These are phyloP conservation scores for Pagetopsis macropterus DNA, from an alignment of 2,797 vertebrate genomes.

Conservation along the genomic window DNA sequence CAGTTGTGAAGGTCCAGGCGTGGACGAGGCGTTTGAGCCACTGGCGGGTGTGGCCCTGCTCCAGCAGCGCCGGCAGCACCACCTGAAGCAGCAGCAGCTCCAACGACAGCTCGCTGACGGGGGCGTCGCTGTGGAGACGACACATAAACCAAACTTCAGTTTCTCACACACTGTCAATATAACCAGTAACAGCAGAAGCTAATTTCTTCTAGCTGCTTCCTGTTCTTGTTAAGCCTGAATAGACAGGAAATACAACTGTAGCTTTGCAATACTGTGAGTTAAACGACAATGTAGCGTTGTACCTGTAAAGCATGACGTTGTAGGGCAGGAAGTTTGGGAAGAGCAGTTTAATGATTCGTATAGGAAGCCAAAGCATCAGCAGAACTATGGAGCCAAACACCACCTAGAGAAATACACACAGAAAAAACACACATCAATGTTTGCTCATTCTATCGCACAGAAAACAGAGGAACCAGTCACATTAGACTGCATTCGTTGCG, in stretches of 20 bases:
- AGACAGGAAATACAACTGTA: neutral
- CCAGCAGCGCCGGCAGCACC: slow-evolving; percentile 91
- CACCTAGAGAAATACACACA: slow-evolving; percentile 80
- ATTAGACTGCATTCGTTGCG: no score
- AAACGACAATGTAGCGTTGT: neutral
- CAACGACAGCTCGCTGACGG: slow-evolving; percentile 85
- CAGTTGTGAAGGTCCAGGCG: slow-evolving; percentile 94
- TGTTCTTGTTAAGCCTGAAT: neutral
- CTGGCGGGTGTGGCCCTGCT: slow-evolving; percentile 94
- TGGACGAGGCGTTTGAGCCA: slow-evolving; percentile 96
- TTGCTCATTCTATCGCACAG: neutral
- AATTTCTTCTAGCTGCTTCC: neutral
- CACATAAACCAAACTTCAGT: slow-evolving; percentile 48
- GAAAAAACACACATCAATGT: neutral
- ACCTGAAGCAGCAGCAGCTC: slow-evolving; percentile 93
- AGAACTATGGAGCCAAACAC: slow-evolving; percentile 97
- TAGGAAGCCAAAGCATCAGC: slow-evolving; percentile 97
- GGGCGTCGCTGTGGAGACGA: slow-evolving; percentile 89
- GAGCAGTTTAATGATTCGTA: slow-evolving; percentile 92
- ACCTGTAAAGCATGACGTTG: slow-evolving; percentile 98
- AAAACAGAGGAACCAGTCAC: no score
- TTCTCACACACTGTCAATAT: slow-evolving; percentile 18
- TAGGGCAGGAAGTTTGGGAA: slow-evolving; percentile 93
- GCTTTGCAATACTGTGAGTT: neutral
- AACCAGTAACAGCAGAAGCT: neutral